Evolutionary conservation across 1,140 invertebrate species (phyloP).

Genomic region (Mercenaria mercenaria): DNA sequence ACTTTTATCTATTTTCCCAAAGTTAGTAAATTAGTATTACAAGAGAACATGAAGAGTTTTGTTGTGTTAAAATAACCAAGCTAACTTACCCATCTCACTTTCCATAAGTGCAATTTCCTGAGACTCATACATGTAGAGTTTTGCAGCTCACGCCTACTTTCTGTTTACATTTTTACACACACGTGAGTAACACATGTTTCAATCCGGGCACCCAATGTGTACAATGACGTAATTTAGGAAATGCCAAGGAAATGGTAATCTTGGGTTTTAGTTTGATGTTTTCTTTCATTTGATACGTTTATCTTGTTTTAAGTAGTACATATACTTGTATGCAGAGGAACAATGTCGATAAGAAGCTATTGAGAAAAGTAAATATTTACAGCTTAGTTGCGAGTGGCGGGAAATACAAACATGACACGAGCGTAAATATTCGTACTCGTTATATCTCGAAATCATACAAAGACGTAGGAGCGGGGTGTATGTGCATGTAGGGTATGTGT

Average conservation of each 20-base stretch:
- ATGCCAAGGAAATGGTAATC: neutral
- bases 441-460: neutral
- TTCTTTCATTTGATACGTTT: too few relatives aligned
- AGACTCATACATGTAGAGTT: neutral
- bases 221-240: neutral
- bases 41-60: too few relatives aligned
- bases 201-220: neutral
- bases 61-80: too few relatives aligned
- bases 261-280: too few relatives aligned
- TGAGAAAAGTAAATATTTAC: too few relatives aligned
- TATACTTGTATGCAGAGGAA: too few relatives aligned
- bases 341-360: too few relatives aligned
- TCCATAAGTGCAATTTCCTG: neutral
- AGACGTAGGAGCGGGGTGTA: too few relatives aligned
- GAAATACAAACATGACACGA: neutral
- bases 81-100: neutral
- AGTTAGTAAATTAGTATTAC: too few relatives aligned
- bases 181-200: neutral
- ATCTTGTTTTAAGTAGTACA: too few relatives aligned
- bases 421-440: neutral
- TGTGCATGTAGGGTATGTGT: too few relatives aligned
- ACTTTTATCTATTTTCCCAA: too few relatives aligned
- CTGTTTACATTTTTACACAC: constrained; percentile 4
- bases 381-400: neutral
- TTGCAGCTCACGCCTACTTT: neutral